Conservation (phyloP, 92 coral and sea anemone species). For the Anthopleura xanthogrammica region DNA sequence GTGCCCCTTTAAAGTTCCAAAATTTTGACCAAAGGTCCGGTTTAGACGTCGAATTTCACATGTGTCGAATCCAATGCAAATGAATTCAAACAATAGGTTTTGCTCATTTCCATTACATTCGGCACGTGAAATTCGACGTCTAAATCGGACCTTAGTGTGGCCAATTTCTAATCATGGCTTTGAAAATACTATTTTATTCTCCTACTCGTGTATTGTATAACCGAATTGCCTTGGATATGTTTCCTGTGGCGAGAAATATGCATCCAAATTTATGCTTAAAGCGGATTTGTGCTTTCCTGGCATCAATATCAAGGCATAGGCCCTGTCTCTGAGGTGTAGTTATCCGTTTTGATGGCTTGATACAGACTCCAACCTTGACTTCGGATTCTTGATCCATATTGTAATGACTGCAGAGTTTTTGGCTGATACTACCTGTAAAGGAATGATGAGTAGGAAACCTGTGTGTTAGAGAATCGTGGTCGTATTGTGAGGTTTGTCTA, state of each 20-base stretch:
- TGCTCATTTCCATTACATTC: too few relatives aligned
- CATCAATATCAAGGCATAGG: conserved; percentile 17
- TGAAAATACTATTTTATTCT: neutral
- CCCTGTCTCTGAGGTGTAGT: neutral
- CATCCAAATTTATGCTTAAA: conserved; percentile 20
- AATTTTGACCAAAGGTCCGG: too few relatives aligned
- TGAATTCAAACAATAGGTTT: too few relatives aligned
- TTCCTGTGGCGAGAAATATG: neutral
- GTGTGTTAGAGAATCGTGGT: neutral
- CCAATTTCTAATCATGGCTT: neutral
- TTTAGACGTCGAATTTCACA: too few relatives aligned
- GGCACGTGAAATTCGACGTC: too few relatives aligned
- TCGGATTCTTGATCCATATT: neutral
- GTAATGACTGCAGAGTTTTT: conserved; percentile 11
- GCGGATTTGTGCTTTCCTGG: neutral
- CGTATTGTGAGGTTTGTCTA: too few relatives aligned
- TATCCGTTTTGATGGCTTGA: neutral
- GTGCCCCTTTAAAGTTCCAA: too few relatives aligned
- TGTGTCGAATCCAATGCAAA: too few relatives aligned
- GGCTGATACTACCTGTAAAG: neutral
- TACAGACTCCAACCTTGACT: conserved; percentile 21
- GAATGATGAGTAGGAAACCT: too few relatives aligned
- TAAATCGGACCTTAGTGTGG: too few relatives aligned
- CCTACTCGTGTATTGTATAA: neutral
- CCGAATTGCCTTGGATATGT: neutral